Conservation (phyloP, 2,113 vertebrate genomes). For the Pomatostomus ruficeps region DNA sequence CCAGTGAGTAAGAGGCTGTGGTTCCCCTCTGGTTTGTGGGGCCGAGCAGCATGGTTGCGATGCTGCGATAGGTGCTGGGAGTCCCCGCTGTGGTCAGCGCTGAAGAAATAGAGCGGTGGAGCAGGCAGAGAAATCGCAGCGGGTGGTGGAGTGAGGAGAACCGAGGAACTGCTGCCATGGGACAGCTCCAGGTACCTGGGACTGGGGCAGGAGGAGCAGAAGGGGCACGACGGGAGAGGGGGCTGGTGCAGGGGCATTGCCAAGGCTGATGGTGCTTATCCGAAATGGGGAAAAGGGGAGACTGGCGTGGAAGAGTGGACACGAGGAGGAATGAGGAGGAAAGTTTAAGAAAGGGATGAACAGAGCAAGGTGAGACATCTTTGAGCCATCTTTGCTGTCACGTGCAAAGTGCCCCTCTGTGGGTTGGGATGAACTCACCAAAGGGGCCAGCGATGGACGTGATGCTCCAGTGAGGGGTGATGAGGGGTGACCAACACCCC, state of each 20-base stretch:
- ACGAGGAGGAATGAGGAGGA: neutral
- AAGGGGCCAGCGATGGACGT: neutral
- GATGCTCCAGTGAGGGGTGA: neutral
- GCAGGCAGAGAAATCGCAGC: neutral
- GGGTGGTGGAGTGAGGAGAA: neutral
- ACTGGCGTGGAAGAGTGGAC: neutral
- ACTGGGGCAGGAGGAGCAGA: neutral
- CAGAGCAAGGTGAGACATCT: neutral
- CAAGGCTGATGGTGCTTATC: rapidly evolving
- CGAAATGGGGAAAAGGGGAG: rapidly evolving
- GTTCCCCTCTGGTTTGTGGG: constrained; percentile 42
- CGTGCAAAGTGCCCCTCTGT: neutral
- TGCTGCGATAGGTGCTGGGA: constrained; percentile 1
- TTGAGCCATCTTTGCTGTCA: too few relatives aligned
- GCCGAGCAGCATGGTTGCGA: neutral
- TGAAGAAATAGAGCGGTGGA: constrained; percentile 19
- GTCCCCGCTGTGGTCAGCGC: neutral
- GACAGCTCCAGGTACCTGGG: neutral
- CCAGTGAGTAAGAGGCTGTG: constrained; percentile 27
- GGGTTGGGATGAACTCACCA: rapidly evolving
- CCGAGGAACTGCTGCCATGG: neutral
- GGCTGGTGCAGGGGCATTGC: neutral
- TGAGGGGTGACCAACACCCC: neutral
- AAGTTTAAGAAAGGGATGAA: neutral
- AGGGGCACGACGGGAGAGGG: neutral